Evolutionary conservation across 2,113 vertebrate species (phyloP).

Genomic region (Cervus canadensis): DNA sequence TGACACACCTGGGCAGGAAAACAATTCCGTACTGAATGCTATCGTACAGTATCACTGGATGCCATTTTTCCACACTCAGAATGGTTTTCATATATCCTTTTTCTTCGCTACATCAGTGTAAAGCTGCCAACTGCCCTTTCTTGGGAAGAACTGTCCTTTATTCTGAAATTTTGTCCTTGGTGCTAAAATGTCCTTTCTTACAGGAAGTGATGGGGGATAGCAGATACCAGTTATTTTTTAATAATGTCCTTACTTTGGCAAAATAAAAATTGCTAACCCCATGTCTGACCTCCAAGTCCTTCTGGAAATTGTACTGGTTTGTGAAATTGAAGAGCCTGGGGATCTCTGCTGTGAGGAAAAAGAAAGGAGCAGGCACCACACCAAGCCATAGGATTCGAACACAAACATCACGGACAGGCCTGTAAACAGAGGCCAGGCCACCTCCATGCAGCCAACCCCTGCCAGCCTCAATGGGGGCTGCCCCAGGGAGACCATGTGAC

Average conservation of each 20-base stretch:
- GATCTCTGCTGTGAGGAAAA: not conserved
- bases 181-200: constrained; percentile 64
- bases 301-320: constrained; percentile 37
- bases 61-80: constrained; percentile 14
- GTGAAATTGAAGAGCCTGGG: constrained; percentile 44
- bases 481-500: not conserved
- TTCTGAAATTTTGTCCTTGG: constrained; percentile 64
- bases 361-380: not conserved
- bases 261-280: constrained; percentile 50
- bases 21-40: not conserved
- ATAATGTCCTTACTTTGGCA: constrained; percentile 51
- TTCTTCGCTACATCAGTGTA: not conserved
- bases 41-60: not conserved
- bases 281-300: constrained; percentile 30
- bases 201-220: constrained; percentile 22
- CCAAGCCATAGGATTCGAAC: not conserved
- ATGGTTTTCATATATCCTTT: constrained; percentile 26
- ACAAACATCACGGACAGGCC: not conserved
- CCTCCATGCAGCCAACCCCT: not conserved
- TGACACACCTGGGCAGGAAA: constrained; percentile 26
- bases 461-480: not conserved
- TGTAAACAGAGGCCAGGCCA: not conserved
- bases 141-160: constrained; percentile 63
- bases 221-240: constrained; percentile 30
- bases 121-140: constrained; percentile 65